These are phyloP conservation scores for Motacilla tschutschensis DNA, from an alignment of 2,113 vertebrate genomes.

Conservation along the genomic window DNA sequence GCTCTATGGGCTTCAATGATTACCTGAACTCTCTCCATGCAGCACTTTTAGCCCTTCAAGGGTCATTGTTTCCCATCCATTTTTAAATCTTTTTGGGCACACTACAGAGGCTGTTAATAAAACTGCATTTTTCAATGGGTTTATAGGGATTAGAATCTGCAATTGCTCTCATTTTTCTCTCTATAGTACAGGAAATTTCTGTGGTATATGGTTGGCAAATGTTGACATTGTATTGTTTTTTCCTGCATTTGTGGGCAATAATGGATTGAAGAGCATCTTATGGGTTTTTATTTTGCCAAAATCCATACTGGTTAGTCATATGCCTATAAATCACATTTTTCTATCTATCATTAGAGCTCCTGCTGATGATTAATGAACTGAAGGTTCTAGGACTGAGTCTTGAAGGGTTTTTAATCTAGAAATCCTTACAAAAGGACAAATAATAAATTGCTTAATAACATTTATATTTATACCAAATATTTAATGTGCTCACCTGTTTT, in stretches of 20 bases:
- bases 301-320: conserved; percentile 31
- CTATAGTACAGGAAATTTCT: conserved; percentile 9
- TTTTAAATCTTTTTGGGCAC: neutral
- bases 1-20: neutral
- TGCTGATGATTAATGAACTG: conserved; percentile 28
- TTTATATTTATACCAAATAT: neutral
- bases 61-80: neutral
- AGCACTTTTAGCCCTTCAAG: neutral
- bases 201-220: conserved; percentile 7
- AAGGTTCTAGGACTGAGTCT: neutral
- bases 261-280: conserved; percentile 45
- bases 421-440: neutral
- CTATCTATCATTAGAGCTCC: conserved; percentile 1
- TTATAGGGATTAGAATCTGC: conserved; percentile 1
- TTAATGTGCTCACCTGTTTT: neutral
- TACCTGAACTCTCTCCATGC: neutral
- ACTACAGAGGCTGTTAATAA: neutral
- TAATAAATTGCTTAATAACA: neutral
- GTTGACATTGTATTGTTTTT: conserved; percentile 35
- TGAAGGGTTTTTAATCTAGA: neutral
- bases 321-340: conserved; percentile 24
- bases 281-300: conserved; percentile 9
- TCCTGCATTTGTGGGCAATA: conserved; percentile 48
- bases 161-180: neutral
- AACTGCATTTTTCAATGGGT: conserved; percentile 21